Base-by-base conservation (phyloP, 2,113 vertebrate species). In the Paraplagusia blochii region DNA sequence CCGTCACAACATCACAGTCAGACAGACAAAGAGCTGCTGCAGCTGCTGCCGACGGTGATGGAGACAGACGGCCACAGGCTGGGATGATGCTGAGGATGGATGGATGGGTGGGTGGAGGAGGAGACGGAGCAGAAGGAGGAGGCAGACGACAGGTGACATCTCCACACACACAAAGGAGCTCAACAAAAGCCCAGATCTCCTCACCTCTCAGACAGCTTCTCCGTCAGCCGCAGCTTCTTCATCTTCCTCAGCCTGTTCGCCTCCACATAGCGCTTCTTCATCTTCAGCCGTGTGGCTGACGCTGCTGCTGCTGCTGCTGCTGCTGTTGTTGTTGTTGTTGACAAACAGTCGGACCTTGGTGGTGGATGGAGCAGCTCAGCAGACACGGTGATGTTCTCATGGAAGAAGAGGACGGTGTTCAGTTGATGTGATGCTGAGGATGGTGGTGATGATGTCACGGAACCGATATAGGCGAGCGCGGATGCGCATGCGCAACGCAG, bases 231-330 rank as follows among this genome's bases (percentile, higher is more conserved):
- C 55, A 88, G 74, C 44, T 89, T 90, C 64, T 87, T 92, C 90
- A 90, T 91, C 58, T 89, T 92, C 77, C 89, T 85, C 15, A 90
- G 81, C 85, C 81, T 89, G 83, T 55, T 88, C 79, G 88, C 87
- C 70, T 92, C 91, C 84, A 90, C 86, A 67, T 83, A 86, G 14
- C 91, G 91, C 79, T 91, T 92, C 90, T 91, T 92, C 91, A 92
- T 92, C 63, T 79, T 92, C 82, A 74, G 86, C 76, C 82, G 83
- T 79, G 65, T 63, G 80, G 61, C 79, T 72, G 57, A 58, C 66
- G 62, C 50, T 46, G 49, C 50, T 56, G 35, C 18, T 53, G 67
- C 42, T 38, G 35, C 22, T 38, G 36, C 36, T 9, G 36, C 36
- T 9, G 36, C 12, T 40, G 38, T 40, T 40, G 38, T 40, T 40